These are phyloP conservation scores for Gallinago undulata DNA, from an alignment of 2,113 vertebrate species.

Conservation along the genomic window DNA sequence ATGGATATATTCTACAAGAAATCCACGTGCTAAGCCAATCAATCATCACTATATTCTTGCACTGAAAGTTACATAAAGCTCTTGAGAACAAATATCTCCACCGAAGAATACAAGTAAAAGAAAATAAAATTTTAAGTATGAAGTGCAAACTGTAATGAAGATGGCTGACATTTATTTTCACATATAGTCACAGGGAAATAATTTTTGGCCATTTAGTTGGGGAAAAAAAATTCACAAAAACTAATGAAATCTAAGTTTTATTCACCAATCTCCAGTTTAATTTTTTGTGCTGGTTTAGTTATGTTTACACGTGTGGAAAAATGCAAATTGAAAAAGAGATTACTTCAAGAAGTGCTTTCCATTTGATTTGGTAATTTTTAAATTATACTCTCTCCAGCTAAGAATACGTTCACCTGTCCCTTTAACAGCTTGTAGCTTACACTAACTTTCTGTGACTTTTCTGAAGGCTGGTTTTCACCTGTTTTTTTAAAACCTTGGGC, in stretches of 20 bases:
- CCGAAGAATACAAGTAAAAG: not conserved
- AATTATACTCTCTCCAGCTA: not conserved
- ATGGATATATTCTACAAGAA: not conserved
- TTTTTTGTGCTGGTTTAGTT: not conserved
- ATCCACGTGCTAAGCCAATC: not conserved
- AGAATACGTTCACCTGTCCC: not conserved
- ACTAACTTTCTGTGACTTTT: not conserved
- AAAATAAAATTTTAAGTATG: not conserved
- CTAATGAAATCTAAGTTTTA: not conserved
- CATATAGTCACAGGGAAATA: not conserved
- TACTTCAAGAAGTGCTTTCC: not conserved
- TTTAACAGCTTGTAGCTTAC: not conserved
- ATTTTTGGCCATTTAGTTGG: not conserved
- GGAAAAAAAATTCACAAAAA: rapidly evolving
- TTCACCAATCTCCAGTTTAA: not conserved
- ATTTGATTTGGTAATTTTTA: not conserved
- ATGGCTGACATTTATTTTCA: not conserved
- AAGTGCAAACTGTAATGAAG: not conserved
- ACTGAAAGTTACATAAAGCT: not conserved
- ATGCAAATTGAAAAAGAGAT: not conserved
- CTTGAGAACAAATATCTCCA: not conserved
- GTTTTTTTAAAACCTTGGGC: not conserved
- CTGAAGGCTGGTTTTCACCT: not conserved
- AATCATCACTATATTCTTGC: not conserved
- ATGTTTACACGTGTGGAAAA: not conserved